Evolutionary conservation across 1,140 invertebrate species (phyloP), one percentile per base, ranked within the genome.

Genomic region (Pseudobourletiella spinata): DNA sequence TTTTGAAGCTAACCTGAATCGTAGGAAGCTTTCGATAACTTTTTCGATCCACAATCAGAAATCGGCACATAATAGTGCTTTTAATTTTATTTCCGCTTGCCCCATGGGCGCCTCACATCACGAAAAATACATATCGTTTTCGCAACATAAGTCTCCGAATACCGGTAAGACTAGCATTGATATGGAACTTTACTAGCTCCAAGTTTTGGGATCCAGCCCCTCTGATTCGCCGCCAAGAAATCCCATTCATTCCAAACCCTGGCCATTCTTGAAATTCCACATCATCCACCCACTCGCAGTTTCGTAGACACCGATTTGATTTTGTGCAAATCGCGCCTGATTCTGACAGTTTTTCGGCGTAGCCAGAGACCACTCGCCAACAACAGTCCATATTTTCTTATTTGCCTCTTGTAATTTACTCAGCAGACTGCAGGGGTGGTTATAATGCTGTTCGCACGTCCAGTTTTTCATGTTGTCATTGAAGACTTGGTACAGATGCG

Each of bases 311-410:
- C 60, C 60, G 24, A 62, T 52, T 46, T 62, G 60, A 30, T 62
- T 51, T 26, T 30, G 29, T 3, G 52, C 60, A 24, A 62, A 20
- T 8, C 25, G 20, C 30, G 11, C 16, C 22, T 11, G 11, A 39
- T 64, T 63, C 30, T 14, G 28, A 25, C 59, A 59, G 3, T 26
- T 32, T 24, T 22, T 60, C 0, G 66, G 66, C 15, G 60, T 64
- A 3, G 66, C 63, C 8, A 65, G 22, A 4, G 55, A 62, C 66
- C 66, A 68, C 50, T 68, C 66, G 1, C 66, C 66, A 22, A 68
- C 63, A 25, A 68, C 66, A 6, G 66, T 68, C 66, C 63, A 68
- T n/a, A 68, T 26, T 32, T 65, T 68, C n/a, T 42, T 1, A 39
- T 65, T 68, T 2, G 63, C 59, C 30, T 58, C 56, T 57, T 56